Evolutionary conservation across 1,140 invertebrate species (phyloP), one percentile per base, ranked within the genome.

Genomic region (Ctenoplectra terminalis): DNA sequence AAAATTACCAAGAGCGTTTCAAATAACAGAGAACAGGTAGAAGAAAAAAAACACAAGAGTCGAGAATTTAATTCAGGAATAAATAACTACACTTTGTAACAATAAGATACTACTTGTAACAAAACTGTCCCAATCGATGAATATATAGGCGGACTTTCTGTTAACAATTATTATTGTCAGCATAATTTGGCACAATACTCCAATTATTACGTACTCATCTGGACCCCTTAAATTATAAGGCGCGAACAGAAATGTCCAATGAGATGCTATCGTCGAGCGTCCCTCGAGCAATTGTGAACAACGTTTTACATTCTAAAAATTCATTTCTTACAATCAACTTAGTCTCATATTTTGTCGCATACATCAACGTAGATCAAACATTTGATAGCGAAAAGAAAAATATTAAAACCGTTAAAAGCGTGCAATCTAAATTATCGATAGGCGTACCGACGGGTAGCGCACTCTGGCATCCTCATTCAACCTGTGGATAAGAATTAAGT

Each of bases 171-270:
- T 80, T 73, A 73, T 20, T 8, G 29, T 48, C 20, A n/a, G 17
- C 31, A 78, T 78, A 73, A 64, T 80, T 73, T 80, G 77, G 77
- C 77, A 80, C 58, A 54, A 64, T 54, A 54, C 48, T n/a, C 58
- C 17, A 50, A 79, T 73, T 73, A 80, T 80, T 64, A 34, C 58
- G 58, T 46, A 43, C 23, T 43, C 46, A 29, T 26, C 15, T 48
- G n/a, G 20, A 11, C 2, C 48, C 13, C 37, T 80, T 64, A 40
- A 80, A 80, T 63, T 29, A 13, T 34, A 60, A 46, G 70, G 77
- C 77, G 77, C 77, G 77, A 80, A 80, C 15, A 64, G 58, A 52
- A 64, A 52, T 34, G 5, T 8, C 77, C 77, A 80, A 80, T 80
- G 37, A 43, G 31, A 23, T 8, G 2, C 0, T 8, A 15, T 23